Base-by-base conservation (phyloP, 2,797 vertebrate genomes). In the Cyprinella venusta region DNA sequence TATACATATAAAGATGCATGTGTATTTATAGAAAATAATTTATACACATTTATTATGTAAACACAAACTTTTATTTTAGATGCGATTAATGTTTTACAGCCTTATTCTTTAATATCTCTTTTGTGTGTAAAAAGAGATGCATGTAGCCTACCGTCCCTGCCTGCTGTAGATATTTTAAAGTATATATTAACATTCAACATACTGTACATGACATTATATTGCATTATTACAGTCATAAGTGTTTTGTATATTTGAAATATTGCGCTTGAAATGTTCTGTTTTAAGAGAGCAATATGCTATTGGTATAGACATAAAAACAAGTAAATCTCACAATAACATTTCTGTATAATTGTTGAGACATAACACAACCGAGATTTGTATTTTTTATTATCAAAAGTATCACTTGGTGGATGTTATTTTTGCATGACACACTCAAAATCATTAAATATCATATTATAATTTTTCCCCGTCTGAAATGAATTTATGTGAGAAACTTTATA, bases 161-260 rank as follows among this genome's bases (percentile, higher is more conserved):
- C 13, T 61, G 16, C 79, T 70, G 24, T 45, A 0, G n/a, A 56
- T 70, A 15, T 33, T 33, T 33, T n/a, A 6, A 30, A 59, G 26
- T 71, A 72, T 74, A 71, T 71, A 71, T 52, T 16, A 64, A 81
- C 21, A 50, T 48, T 72, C 8, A 33, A 36, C 38, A 69, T n/a
- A 81, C 18, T 71, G 10, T 45, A 5, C 36, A 6, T 63, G 15
- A 24, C 10, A n/a, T 5, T 7, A 5, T 21, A 40, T 19, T n/a
- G 40, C 18, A 24, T 71, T 48, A 38, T 74, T 81, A 10, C 19
- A 64, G 56, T 19, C 56, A 72, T 38, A 52, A 52, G 16, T 45
- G 38, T 71, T 80, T 52, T 40, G 26, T 33, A 50, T 6, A 12
- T 59, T 59, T 48, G 56, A 19, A 48, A 75, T 12, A 26, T 26